These are phyloP conservation scores for Ichneumon xanthorius DNA, from an alignment of 2,888 invertebrate species.

Conservation along the genomic window DNA sequence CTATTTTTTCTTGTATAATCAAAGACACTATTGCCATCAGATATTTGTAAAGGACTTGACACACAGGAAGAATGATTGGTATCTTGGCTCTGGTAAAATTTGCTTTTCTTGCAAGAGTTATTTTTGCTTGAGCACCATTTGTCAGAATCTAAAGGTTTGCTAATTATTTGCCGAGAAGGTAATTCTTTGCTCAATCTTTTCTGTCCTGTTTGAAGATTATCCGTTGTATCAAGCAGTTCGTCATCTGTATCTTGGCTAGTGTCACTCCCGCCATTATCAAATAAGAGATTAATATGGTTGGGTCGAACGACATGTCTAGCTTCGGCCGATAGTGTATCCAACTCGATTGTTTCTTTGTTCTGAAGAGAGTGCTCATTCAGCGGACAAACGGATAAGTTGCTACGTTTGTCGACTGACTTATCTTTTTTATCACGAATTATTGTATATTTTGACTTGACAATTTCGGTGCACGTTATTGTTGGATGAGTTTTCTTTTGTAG, in stretches of 20 bases:
- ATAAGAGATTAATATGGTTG: slow-evolving; percentile 66
- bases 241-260: slow-evolving; percentile 61
- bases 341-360: neutral
- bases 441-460: slow-evolving; percentile 70
- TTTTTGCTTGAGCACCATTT: neutral
- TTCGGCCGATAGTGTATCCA: slow-evolving; percentile 23
- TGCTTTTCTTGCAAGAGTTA: neutral
- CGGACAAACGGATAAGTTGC: neutral
- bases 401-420: neutral
- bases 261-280: slow-evolving; percentile 50
- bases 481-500: slow-evolving; percentile 56
- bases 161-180: slow-evolving; percentile 38
- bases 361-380: neutral
- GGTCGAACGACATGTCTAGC: slow-evolving; percentile 61
- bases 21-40: slow-evolving; percentile 20
- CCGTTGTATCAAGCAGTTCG: neutral
- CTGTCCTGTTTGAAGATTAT: neutral
- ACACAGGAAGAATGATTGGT: neutral
- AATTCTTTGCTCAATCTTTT: neutral
- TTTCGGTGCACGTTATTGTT: slow-evolving; percentile 69
- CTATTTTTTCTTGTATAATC: neutral
- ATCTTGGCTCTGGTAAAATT: neutral
- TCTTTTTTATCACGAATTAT: slow-evolving; percentile 63
- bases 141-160: slow-evolving; percentile 47
- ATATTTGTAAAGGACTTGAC: slow-evolving; percentile 17